These are phyloP conservation scores for Girardia tigrina DNA, from an alignment of 2,888 invertebrate species.

Conservation along the genomic window DNA sequence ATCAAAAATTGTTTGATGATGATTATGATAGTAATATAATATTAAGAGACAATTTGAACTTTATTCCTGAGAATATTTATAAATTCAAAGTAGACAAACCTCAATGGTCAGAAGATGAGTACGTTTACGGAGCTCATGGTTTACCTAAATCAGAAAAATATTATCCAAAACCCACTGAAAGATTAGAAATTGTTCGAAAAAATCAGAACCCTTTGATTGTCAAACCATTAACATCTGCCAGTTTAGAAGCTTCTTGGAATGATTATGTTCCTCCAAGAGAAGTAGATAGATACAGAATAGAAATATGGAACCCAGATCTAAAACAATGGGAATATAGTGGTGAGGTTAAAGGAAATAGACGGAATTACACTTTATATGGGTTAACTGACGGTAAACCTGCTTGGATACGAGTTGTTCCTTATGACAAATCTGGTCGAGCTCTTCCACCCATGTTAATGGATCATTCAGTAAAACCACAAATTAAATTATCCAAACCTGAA, in stretches of 20 bases:
- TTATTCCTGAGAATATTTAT: not conserved
- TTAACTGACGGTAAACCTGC: not conserved
- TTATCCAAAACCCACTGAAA: not conserved
- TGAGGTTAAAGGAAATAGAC: not conserved
- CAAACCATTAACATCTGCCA: not conserved
- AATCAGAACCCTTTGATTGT: constrained; percentile 1
- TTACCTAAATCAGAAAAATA: not conserved
- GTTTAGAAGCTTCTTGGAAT: constrained; percentile 12
- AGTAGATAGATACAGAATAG: constrained; percentile 29
- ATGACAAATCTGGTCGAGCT: constrained; percentile 32
- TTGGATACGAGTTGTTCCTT: constrained; percentile 31
- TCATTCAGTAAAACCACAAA: constrained; percentile 26
- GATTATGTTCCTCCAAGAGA: not conserved
- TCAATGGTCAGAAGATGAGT: not conserved
- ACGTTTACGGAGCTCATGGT: not conserved
- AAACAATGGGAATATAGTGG: constrained; percentile 21
- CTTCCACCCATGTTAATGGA: constrained; percentile 33
- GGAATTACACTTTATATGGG: not conserved
- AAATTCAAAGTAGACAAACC: not conserved
- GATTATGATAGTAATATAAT: not conserved
- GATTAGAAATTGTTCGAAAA: not conserved
- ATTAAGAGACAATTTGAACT: not conserved
- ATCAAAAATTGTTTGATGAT: not conserved
- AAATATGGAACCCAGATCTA: constrained; percentile 25
- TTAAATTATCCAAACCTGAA: not conserved